Conservation (phyloP, 2,888 invertebrate genomes). For the Tetanocera ferruginea region DNA sequence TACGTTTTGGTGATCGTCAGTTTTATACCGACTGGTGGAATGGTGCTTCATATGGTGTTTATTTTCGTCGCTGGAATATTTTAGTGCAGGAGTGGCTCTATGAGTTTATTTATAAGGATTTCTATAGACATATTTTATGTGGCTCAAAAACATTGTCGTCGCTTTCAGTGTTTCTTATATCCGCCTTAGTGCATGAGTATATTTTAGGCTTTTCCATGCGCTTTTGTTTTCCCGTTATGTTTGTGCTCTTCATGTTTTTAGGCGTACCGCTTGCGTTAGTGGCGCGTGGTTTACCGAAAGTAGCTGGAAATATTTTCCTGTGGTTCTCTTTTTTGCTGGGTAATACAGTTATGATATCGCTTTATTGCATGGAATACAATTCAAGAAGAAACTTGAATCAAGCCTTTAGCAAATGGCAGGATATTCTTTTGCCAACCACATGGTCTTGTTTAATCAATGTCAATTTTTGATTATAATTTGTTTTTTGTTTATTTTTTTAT, state of each 20-base stretch:
- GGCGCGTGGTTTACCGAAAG: slow-evolving; percentile 69
- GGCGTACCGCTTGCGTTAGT: slow-evolving; percentile 73
- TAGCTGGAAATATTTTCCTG: slow-evolving; percentile 83
- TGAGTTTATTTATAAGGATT: slow-evolving; percentile 86
- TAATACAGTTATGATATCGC: slow-evolving; percentile 74
- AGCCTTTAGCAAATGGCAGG: neutral
- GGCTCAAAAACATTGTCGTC: slow-evolving; percentile 69
- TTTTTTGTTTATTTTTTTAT: no score
- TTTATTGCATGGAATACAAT: slow-evolving; percentile 83
- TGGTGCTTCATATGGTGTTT: slow-evolving; percentile 81
- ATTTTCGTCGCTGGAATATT: slow-evolving; percentile 94
- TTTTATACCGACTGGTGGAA: slow-evolving; percentile 97
- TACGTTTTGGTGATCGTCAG: slow-evolving; percentile 87
- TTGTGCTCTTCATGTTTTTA: slow-evolving; percentile 83
- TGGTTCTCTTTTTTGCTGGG: slow-evolving; percentile 86
- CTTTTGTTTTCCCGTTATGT: slow-evolving; percentile 89
- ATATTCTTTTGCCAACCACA: neutral
- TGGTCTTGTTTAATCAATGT: neutral
- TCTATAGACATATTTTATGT: slow-evolving; percentile 67
- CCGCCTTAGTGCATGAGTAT: slow-evolving; percentile 90
- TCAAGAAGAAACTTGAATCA: slow-evolving; percentile 59
- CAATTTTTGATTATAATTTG: no score
- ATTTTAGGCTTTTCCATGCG: slow-evolving; percentile 82
- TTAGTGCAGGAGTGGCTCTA: slow-evolving; percentile 95
- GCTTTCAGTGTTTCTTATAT: slow-evolving; percentile 80